These are phyloP conservation scores for Erythrolamprus reginae DNA, from an alignment of 2,113 vertebrate genomes.

Conservation along the genomic window DNA sequence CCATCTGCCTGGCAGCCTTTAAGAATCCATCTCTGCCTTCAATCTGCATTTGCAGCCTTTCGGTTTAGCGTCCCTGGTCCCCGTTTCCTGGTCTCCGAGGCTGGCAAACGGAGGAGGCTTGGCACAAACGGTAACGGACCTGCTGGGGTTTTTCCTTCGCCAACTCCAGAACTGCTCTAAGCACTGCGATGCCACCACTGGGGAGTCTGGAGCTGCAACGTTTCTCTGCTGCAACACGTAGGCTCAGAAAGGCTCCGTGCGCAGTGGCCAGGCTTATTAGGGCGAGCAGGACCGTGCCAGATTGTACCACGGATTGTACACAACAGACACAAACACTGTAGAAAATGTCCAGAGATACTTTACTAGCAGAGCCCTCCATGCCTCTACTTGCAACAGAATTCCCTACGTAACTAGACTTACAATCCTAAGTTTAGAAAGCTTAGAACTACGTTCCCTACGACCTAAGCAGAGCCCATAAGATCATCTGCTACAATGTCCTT, in stretches of 20 bases:
- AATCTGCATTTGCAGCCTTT: not conserved
- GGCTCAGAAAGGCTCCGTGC: not conserved
- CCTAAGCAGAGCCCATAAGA: no score
- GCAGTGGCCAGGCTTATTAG: not conserved
- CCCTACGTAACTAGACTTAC: no score
- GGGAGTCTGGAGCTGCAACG: not conserved
- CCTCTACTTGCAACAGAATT: no score
- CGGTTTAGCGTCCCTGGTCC: not conserved
- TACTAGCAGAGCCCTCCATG: no score
- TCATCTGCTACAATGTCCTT: no score
- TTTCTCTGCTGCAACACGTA: not conserved
- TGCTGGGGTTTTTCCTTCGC: not conserved
- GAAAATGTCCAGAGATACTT: no score
- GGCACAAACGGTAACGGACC: not conserved
- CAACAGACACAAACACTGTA: no score
- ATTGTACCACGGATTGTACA: no score
- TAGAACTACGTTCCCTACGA: no score
- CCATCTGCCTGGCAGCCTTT: not conserved
- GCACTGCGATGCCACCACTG: not conserved
- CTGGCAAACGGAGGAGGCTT: not conserved
- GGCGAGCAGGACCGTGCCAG: not conserved
- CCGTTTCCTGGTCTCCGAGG: not conserved
- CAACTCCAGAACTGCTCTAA: not conserved
- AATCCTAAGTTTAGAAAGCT: no score
- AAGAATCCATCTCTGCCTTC: not conserved